These are phyloP conservation scores for Antennarius maculatus DNA, from an alignment of 2,797 vertebrate genomes.

Conservation along the genomic window DNA sequence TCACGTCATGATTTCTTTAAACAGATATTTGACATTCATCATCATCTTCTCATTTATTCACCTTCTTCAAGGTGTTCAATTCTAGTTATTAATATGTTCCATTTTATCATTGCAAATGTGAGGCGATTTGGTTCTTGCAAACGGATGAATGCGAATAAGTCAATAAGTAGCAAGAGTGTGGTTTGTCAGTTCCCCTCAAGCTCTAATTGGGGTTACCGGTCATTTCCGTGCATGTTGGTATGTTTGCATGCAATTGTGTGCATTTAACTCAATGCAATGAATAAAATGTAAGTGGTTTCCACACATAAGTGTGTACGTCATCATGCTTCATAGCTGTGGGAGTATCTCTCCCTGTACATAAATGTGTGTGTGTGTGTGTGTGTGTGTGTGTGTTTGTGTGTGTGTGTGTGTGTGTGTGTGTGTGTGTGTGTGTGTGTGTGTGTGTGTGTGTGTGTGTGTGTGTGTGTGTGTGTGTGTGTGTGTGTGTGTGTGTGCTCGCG, in stretches of 20 bases:
- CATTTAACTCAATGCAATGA: constrained; percentile 41
- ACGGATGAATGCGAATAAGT: constrained; percentile 44
- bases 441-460: too few relatives aligned
- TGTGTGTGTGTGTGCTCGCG: too few relatives aligned
- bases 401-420: too few relatives aligned
- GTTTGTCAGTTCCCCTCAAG: constrained; percentile 31
- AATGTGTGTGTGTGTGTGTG: constrained; percentile 22
- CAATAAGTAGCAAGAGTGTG: constrained; percentile 40
- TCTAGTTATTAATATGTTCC: constrained; percentile 33
- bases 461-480: too few relatives aligned
- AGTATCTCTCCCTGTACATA: constrained; percentile 45
- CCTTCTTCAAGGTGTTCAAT: constrained; percentile 38
- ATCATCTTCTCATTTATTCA: constrained; percentile 36
- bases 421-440: too few relatives aligned
- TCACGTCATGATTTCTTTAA: constrained; percentile 73
- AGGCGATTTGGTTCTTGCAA: constrained; percentile 35
- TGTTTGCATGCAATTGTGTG: constrained; percentile 40
- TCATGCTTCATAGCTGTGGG: constrained; percentile 43
- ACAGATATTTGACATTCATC: constrained; percentile 70
- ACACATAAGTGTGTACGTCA: constrained; percentile 54
- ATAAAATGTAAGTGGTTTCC: constrained; percentile 48
- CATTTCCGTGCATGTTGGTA: constrained; percentile 40
- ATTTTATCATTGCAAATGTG: constrained; percentile 37
- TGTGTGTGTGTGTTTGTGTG: too few relatives aligned
- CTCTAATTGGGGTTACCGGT: constrained; percentile 46